Evolutionary conservation across 2,888 invertebrate species (phyloP).

Genomic region (Lepas anatifera): DNA sequence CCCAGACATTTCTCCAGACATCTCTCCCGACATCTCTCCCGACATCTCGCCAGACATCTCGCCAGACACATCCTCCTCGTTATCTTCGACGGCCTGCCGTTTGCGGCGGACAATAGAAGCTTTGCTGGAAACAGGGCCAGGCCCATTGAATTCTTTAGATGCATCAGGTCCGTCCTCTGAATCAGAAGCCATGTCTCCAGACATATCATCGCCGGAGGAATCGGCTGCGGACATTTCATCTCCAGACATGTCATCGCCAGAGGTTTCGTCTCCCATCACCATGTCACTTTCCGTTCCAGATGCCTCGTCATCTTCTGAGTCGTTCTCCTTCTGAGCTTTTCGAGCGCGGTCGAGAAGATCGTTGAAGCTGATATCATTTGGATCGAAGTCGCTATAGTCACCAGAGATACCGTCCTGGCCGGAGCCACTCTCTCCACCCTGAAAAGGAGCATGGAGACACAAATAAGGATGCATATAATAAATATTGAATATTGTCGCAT

Average conservation of each 20-base stretch:
- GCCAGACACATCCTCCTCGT: neutral
- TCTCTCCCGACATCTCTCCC: slow-evolving; percentile 35
- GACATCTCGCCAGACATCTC: neutral
- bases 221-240: neutral
- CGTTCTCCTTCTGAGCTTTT: too few relatives aligned
- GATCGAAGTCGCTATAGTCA: neutral
- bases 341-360: neutral
- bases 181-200: neutral
- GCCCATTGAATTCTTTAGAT: neutral
- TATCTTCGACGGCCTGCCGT: neutral
- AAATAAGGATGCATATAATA: too few relatives aligned
- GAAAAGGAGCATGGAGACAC: too few relatives aligned
- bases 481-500: too few relatives aligned
- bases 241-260: neutral
- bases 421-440: too few relatives aligned
- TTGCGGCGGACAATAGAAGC: neutral
- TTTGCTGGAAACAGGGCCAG: too few relatives aligned
- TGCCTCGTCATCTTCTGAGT: neutral
- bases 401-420: neutral
- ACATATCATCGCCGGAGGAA: neutral
- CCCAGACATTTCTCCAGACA: slow-evolving; percentile 30
- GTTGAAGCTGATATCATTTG: neutral
- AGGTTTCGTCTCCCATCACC: neutral
- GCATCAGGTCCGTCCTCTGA: neutral
- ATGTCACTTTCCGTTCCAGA: neutral